Evolutionary conservation across 2,113 vertebrate genomes (phyloP).

Genomic region (Aramus guarauna): DNA sequence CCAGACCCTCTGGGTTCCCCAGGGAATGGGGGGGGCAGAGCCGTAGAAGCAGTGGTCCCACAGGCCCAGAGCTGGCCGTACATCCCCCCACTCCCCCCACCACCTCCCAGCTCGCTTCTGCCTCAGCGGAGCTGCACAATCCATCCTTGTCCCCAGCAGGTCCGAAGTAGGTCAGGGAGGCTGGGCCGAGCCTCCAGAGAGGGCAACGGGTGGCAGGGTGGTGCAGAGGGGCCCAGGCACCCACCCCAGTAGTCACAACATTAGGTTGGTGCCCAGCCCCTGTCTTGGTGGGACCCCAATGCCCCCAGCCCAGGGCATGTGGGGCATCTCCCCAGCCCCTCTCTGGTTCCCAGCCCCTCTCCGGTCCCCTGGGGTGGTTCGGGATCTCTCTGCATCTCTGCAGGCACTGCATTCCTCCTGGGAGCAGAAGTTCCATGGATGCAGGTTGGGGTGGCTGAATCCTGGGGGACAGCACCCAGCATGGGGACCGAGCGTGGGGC

Average conservation of each 20-base stretch:
- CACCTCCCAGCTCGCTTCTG: constrained; percentile 24
- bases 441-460: background rate
- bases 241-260: background rate
- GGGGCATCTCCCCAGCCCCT: background rate
- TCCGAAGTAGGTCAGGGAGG: constrained; percentile 57
- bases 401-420: background rate
- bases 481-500: rapidly evolving
- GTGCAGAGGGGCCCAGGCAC: background rate
- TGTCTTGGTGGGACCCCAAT: background rate
- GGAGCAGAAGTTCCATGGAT: background rate
- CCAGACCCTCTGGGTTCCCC: background rate
- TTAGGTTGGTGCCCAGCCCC: background rate
- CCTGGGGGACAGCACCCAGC: rapidly evolving
- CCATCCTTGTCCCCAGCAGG: background rate
- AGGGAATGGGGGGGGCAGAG: background rate
- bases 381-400: background rate
- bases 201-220: background rate
- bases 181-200: background rate
- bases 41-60: rapidly evolving
- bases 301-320: background rate
- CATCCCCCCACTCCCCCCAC: rapidly evolving
- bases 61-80: background rate
- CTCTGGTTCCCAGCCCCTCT: background rate
- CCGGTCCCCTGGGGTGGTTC: background rate
- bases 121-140: constrained; percentile 44